Evolutionary conservation across 2,888 invertebrate species (phyloP).

Genomic region (Oscheius sp.): DNA sequence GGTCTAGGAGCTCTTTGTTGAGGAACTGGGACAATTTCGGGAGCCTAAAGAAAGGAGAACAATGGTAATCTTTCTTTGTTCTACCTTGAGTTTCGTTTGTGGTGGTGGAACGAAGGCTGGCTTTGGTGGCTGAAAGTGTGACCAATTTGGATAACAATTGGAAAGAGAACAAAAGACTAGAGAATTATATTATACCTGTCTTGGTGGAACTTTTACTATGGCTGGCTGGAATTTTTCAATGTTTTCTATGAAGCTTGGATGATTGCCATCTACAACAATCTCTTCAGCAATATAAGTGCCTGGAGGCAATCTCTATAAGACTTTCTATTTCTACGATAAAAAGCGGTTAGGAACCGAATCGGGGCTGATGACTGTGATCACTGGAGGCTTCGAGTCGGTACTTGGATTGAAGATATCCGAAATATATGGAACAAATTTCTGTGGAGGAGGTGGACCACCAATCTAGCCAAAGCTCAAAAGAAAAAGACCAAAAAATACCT

Average conservation of each 20-base stretch:
- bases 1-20: conserved; percentile 12
- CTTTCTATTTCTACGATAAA: background rate
- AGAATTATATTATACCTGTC: background rate
- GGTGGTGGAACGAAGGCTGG: conserved; percentile 17
- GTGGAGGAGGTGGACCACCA: conserved; percentile 47
- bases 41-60: background rate
- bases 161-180: background rate
- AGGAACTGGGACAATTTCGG: background rate
- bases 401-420: conserved; percentile 26
- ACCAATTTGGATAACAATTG: background rate
- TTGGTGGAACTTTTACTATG: background rate
- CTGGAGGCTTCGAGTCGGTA: conserved; percentile 10
- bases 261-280: conserved; percentile 45
- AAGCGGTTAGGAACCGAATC: conserved; percentile 1
- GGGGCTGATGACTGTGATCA: conserved; percentile 8
- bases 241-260: conserved; percentile 47
- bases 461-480: background rate
- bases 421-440: conserved; percentile 43
- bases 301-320: conserved; percentile 28
- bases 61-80: background rate
- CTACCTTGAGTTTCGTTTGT: conserved; percentile 19
- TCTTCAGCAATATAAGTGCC: conserved; percentile 44
- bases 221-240: conserved; percentile 39
- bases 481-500: background rate
- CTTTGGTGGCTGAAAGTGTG: background rate